These are phyloP conservation scores for Triops cancriformis DNA, from an alignment of 1,140 invertebrate genomes.

Conservation along the genomic window DNA sequence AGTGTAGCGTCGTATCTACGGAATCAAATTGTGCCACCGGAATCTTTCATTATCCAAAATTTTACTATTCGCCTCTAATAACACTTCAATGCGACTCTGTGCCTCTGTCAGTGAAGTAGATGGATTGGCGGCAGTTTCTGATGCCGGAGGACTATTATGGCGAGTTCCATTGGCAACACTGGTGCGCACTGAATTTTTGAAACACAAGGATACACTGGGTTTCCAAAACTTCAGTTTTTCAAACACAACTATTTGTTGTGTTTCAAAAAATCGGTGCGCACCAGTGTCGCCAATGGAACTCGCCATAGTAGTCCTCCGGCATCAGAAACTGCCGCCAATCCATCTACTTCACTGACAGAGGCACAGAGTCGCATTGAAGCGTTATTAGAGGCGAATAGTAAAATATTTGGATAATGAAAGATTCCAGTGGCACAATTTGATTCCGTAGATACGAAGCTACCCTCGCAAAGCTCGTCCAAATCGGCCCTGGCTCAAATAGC, in stretches of 20 bases:
- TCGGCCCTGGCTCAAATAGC: neutral
- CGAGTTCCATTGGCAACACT: too few relatives aligned
- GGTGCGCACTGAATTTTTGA: too few relatives aligned
- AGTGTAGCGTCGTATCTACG: neutral
- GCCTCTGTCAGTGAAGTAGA: neutral
- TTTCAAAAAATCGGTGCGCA: too few relatives aligned
- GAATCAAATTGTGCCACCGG: neutral
- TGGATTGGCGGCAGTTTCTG: neutral
- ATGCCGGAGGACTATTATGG: too few relatives aligned
- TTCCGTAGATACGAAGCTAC: neutral
- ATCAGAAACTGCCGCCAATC: neutral
- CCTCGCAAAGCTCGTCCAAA: neutral
- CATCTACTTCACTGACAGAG: neutral
- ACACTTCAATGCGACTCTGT: neutral
- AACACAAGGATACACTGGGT: too few relatives aligned
- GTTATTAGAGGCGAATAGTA: neutral
- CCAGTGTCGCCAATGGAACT: too few relatives aligned
- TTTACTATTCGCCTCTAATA: neutral
- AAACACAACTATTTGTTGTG: too few relatives aligned
- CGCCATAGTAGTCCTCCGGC: too few relatives aligned
- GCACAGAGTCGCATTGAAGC: neutral
- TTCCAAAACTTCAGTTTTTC: too few relatives aligned
- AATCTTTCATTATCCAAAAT: neutral
- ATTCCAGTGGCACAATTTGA: neutral
- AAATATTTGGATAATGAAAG: neutral